These are phyloP conservation scores for Bradypus variegatus DNA, from an alignment of 2,797 vertebrate species.

Conservation along the genomic window DNA sequence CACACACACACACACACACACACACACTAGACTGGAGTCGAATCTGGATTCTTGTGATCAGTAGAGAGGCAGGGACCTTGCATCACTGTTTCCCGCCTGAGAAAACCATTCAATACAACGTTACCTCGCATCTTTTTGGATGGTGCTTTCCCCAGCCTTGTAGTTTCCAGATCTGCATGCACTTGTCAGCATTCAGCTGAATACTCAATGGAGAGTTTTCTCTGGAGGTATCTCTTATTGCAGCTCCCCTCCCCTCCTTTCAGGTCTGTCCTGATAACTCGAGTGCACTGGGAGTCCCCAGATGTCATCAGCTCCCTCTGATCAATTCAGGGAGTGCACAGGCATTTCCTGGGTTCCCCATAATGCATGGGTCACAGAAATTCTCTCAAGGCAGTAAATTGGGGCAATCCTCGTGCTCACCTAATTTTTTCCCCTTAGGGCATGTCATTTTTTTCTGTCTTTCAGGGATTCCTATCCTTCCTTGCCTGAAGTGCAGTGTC, in stretches of 20 bases:
- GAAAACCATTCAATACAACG: background rate
- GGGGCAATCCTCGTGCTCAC: background rate
- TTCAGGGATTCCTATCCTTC: background rate
- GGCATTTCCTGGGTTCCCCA: background rate
- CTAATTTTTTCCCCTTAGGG: background rate
- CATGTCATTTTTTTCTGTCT: background rate
- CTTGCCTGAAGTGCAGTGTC: background rate
- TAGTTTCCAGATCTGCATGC: background rate
- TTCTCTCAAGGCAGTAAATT: background rate
- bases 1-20: no score
- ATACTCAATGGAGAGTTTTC: background rate
- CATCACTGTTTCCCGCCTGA: background rate
- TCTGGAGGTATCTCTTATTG: background rate
- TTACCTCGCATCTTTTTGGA: background rate
- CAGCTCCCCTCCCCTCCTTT: background rate
- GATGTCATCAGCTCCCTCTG: background rate
- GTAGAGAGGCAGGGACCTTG: background rate
- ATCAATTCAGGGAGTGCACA: background rate
- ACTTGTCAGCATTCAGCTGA: background rate
- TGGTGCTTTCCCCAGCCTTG: background rate
- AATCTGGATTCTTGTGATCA: background rate
- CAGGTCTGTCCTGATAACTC: background rate
- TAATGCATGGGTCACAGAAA: background rate
- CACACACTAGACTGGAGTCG: no score
- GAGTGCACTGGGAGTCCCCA: background rate